Evolutionary conservation across 2,888 invertebrate species (phyloP).

Genomic region (Drosophila recens): DNA sequence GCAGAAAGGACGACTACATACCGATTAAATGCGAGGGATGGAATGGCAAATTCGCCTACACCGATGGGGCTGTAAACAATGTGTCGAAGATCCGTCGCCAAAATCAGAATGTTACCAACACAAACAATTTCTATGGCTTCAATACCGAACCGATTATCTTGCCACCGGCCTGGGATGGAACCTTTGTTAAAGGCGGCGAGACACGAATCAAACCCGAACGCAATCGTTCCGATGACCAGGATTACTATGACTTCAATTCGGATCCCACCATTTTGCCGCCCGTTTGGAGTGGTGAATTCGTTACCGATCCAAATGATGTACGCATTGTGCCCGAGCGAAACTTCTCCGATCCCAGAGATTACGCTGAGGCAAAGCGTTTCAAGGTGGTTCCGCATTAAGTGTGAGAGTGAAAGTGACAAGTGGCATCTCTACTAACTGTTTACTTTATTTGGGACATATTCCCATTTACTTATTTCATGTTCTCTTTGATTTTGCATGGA

Average conservation of each 20-base stretch:
- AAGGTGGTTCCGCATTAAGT: constrained; percentile 67
- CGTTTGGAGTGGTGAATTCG: constrained; percentile 84
- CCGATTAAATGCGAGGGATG: constrained; percentile 85
- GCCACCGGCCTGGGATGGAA: constrained; percentile 84
- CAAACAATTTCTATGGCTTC: constrained; percentile 83
- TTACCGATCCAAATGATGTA: constrained; percentile 83
- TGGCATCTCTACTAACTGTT: constrained; percentile 39
- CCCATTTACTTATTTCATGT: constrained; percentile 47
- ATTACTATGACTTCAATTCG: constrained; percentile 81
- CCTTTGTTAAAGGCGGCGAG: constrained; percentile 82
- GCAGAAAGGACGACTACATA: constrained; percentile 83
- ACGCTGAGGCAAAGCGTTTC: constrained; percentile 83
- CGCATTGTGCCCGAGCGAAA: constrained; percentile 84
- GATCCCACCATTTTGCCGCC: constrained; percentile 82
- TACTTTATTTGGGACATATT: constrained; percentile 17
- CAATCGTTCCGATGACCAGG: constrained; percentile 83
- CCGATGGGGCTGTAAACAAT: constrained; percentile 80
- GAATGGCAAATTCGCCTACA: constrained; percentile 84
- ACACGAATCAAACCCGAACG: constrained; percentile 78
- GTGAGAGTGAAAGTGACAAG: constrained; percentile 12
- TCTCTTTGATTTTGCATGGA: constrained; percentile 57
- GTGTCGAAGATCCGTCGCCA: constrained; percentile 83
- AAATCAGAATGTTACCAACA: constrained; percentile 83
- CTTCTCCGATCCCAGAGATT: constrained; percentile 84
- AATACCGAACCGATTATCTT: constrained; percentile 81